Base-by-base conservation (phyloP, 1,140 invertebrate genomes). In the Charaxes varanes region DNA sequence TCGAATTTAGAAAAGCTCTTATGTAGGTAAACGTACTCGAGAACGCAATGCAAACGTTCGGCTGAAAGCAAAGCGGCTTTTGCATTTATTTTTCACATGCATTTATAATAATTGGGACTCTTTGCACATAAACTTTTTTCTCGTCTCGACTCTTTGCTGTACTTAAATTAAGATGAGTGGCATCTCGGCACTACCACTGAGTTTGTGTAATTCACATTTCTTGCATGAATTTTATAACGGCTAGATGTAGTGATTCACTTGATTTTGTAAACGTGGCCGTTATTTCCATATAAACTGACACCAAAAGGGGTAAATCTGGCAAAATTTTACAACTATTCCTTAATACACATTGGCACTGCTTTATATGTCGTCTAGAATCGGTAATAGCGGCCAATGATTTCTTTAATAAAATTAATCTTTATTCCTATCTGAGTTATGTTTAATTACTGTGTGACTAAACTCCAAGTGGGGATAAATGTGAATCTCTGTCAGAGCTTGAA, bases 141-240 rank as follows among this genome's bases (percentile, higher is more conserved):
- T 38, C 30, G 17, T 46, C 23, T 40, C 16, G n/a, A 13, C 19
- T 21, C 10, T 15, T 12, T 31, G 26, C 26, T 45, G 6, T 40
- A 34, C 30, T 19, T 28, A 4, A 37, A 35, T 24, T 37, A 34
- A 35, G 44, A 35, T 17, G 53, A 82, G 73, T 79, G 78, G 65
- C 71, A 72, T 64, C 62, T 64, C 46, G 62, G 58, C 69, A 67
- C 56, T 51, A 60, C 46, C 65, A 70, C 63, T 41, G 43, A 61
- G 40, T 57, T 49, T 62, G 33, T 59, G 47, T 55, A 42, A 56
- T 57, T 67, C 66, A 66, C 63, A 38, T 62, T 59, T 46, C 41
- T 62, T 80, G 74, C 78, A 79, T 79, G 74, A 61, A 30, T 63
- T 50, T n/a, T 51, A 58, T 44, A 67, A 76, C 72, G 74, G 72